Evolutionary conservation across 2,797 vertebrate species (phyloP), one percentile per base, ranked within the genome.

Genomic region (Acrossocheilus wenchowensis): DNA sequence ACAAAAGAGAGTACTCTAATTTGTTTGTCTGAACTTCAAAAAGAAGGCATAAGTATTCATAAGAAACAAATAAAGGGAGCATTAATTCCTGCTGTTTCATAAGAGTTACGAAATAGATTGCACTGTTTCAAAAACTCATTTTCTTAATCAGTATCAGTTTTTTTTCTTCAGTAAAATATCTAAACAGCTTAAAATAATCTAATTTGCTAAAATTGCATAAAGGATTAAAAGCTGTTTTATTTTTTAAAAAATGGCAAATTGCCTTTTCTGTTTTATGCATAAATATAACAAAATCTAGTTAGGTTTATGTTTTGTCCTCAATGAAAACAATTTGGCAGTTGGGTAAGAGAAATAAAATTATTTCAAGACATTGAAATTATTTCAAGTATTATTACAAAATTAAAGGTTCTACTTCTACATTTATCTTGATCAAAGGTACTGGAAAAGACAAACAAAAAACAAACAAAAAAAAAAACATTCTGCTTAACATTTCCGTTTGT

Each of bases 1-100:
- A 75, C 54, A 88, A 73, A 77, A 87, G 64, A 60, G 50, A 72
- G 36, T 72, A 50, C 26, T 73, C 26, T 48, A 50, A 85, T 62
- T 79, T 85, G 74, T 43, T 69, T 62, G 52, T 72, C 50, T 60
- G n/a, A 73, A 78, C 73, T 84, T 69, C 50, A 41, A 54, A 78
- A 64, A 84, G 21, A 85, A 72, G n/a, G 41, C 36, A 43, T 1
- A 10, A 60, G 75, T 48, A 43, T 60, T 80, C 66, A 62, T 60
- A 26, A 79, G 26, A 72, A 71, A 19, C 30, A 57, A 79, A 85
- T 23, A 85, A 72, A 60, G 1, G 52, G 19, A 50, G 39, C 23
- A 71, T 62, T 72, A 17, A 48, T n/a, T 62, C 26, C 41, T 39
- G 52, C 30, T 75, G 52, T 36, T 85, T 85, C 19, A 41, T 30